phyloP scores from a whole-genome alignment of 37 sponge, comb jelly and placozoan genomes.

The Eunapius fragilis region DNA sequence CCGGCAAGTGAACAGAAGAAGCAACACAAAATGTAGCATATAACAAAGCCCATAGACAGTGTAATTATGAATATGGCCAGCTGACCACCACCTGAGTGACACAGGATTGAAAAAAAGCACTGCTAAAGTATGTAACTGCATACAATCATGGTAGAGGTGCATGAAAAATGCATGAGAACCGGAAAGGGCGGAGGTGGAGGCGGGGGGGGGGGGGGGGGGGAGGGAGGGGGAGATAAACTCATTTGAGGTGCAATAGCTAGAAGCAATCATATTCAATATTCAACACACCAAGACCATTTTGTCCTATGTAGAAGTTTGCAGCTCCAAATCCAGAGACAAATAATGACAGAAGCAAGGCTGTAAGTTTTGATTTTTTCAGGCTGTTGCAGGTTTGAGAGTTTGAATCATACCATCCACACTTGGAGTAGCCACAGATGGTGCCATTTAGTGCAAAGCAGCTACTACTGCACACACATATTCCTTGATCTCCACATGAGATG shows the following conservation, averaged over 20 bases:
- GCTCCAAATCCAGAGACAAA: conserved; percentile 69
- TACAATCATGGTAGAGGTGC: too few relatives aligned
- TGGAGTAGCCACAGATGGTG: too few relatives aligned
- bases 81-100: conserved; percentile 31
- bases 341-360: conserved; percentile 61
- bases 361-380: conserved; percentile 12
- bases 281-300: conserved; percentile 45
- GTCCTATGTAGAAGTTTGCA: conserved; percentile 87
- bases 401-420: too few relatives aligned
- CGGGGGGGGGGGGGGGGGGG: too few relatives aligned
- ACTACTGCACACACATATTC: too few relatives aligned
- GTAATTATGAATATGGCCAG: conserved; percentile 5
- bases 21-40: conserved; percentile 52
- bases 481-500: too few relatives aligned
- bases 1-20: conserved; percentile 22
- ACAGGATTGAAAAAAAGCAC: background rate
- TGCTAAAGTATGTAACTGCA: background rate
- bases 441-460: too few relatives aligned
- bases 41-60: conserved; percentile 5
- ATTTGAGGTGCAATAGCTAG: too few relatives aligned
- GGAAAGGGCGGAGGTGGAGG: too few relatives aligned
- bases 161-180: too few relatives aligned
- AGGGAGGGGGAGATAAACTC: conserved; percentile 26
- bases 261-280: conserved; percentile 8
- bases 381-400: too few relatives aligned